A percentile compares a stretch with the other conserved stretches of the same genome.
Evolutionary conservation across 2,888 invertebrate species (phyloP).

Genomic region (Nephrotoma guestfalica): DNA sequence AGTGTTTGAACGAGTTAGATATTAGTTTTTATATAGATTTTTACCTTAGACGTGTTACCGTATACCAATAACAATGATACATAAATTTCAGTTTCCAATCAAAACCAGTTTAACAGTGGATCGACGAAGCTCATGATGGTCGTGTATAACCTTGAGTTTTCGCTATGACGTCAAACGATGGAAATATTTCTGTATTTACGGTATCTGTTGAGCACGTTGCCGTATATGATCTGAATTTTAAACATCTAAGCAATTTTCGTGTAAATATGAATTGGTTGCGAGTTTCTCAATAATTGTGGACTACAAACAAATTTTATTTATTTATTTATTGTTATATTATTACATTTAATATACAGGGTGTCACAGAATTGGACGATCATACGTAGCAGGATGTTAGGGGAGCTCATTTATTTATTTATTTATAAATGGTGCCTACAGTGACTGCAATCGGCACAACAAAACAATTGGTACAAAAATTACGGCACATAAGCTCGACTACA

Average conservation of each 20-base stretch:
- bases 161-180: not conserved
- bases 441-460: too few relatives aligned
- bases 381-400: too few relatives aligned
- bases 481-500: too few relatives aligned
- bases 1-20: not conserved
- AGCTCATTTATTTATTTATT: too few relatives aligned
- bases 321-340: too few relatives aligned
- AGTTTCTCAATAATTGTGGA: too few relatives aligned
- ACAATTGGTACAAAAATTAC: too few relatives aligned
- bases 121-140: not conserved
- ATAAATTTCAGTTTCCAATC: not conserved
- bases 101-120: not conserved
- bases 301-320: too few relatives aligned
- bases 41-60: not conserved
- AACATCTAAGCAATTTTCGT: not conserved
- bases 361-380: too few relatives aligned
- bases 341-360: too few relatives aligned
- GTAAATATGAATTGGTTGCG: too few relatives aligned
- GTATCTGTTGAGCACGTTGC: not conserved
- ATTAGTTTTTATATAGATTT: not conserved
- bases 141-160: not conserved
- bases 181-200: not conserved
- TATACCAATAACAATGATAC: not conserved
- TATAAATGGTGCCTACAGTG: too few relatives aligned
- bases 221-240: not conserved